Conservation (phyloP, 2,888 invertebrate genomes). For the Endomychus coccineus region DNA sequence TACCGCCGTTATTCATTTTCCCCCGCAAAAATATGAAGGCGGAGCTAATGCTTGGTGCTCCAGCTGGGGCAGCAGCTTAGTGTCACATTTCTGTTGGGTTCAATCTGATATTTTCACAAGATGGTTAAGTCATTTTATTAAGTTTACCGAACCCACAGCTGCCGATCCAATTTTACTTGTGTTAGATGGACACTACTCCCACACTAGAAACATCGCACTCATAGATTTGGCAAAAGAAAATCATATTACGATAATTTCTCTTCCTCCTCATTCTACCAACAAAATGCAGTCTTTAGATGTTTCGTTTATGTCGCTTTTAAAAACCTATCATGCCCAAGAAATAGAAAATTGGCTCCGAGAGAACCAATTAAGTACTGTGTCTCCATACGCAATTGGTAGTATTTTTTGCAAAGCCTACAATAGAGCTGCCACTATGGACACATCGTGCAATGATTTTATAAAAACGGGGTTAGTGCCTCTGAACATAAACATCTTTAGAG, state of each 20-base stretch:
- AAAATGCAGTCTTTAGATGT: constrained; percentile 23
- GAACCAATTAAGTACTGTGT: constrained; percentile 23
- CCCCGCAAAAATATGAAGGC: constrained; percentile 27
- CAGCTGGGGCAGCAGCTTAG: constrained; percentile 23
- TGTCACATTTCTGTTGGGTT: constrained; percentile 33
- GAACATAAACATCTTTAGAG: constrained; percentile 10
- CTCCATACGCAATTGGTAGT: constrained; percentile 7
- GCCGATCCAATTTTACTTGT: constrained; percentile 21
- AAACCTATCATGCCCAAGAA: constrained; percentile 25
- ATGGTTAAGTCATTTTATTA: constrained; percentile 29
- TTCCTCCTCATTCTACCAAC: constrained; percentile 16
- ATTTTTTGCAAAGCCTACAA: constrained; percentile 8
- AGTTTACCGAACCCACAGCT: constrained; percentile 11
- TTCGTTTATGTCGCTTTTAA: constrained; percentile 25
- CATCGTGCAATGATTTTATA: constrained; percentile 8
- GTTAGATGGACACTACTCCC: constrained; percentile 17
- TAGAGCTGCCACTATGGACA: constrained; percentile 11
- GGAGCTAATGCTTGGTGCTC: constrained; percentile 27
- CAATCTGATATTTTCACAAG: constrained; percentile 28
- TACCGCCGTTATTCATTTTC: constrained; percentile 33
- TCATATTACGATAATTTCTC: constrained; percentile 11
- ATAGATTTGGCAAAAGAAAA: constrained; percentile 23
- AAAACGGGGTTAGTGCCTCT: constrained; percentile 8
- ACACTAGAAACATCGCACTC: too few species aligned
- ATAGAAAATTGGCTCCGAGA: constrained; percentile 22